These are phyloP conservation scores for Gari tellinella DNA, from an alignment of 2,888 invertebrate genomes.

Conservation along the genomic window DNA sequence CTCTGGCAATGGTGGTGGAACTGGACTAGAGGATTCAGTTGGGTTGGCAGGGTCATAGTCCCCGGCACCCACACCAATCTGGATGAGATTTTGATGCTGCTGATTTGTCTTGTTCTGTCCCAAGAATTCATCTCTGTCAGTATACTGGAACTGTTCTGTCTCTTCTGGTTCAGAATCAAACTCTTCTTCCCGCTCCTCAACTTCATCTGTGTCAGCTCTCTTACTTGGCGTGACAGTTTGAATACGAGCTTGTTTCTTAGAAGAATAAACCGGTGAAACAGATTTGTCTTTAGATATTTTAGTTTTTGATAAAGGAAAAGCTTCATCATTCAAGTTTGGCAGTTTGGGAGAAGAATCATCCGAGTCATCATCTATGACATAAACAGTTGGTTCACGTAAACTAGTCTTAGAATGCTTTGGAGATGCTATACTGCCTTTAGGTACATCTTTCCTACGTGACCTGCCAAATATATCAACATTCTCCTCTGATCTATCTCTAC, in stretches of 20 bases:
- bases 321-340: conserved; percentile 4
- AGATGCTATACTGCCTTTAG: conserved; percentile 11
- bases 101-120: conserved; percentile 48
- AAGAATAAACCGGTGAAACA: conserved; percentile 3
- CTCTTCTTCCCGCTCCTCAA: conserved; percentile 42
- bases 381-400: too few relatives aligned
- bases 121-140: conserved; percentile 56
- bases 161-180: conserved; percentile 56
- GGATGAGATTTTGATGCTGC: conserved; percentile 49
- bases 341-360: too few relatives aligned
- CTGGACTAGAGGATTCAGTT: conserved; percentile 40
- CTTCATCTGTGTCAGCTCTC: conserved; percentile 11
- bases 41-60: conserved; percentile 67
- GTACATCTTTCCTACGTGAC: conserved; percentile 36
- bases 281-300: conserved; percentile 18
- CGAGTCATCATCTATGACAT: too few relatives aligned
- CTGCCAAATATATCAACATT: conserved; percentile 53
- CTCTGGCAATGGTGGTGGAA: conserved; percentile 46
- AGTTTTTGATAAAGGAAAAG: not conserved
- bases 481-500: conserved; percentile 48
- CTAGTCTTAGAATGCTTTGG: too few relatives aligned
- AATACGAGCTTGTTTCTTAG: conserved; percentile 18
- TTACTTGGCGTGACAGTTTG: conserved; percentile 25
- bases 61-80: conserved; percentile 36
- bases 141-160: conserved; percentile 59